Evolutionary conservation across 2,113 vertebrate species (phyloP).

Genomic region (Tringa solitaria): DNA sequence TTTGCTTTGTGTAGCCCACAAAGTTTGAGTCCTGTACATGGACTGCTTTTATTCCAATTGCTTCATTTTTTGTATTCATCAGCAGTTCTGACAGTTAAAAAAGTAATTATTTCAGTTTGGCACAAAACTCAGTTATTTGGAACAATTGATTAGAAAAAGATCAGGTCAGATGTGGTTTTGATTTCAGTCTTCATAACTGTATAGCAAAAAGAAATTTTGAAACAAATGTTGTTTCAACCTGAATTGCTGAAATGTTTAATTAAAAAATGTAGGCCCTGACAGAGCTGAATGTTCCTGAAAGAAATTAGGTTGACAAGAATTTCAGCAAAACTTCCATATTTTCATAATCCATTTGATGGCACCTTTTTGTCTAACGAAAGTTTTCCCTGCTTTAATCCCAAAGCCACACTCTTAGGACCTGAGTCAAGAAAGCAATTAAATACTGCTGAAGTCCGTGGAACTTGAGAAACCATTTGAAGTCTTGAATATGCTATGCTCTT

Average conservation of each 20-base stretch:
- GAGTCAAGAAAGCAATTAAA: slow-evolving; percentile 10
- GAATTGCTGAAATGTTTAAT: slow-evolving; percentile 22
- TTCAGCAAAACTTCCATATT: background rate
- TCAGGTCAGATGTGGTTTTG: background rate
- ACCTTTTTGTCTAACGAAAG: background rate
- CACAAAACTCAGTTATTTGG: background rate
- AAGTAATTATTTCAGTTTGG: background rate
- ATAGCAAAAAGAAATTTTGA: slow-evolving; percentile 18
- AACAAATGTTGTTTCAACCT: background rate
- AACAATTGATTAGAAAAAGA: slow-evolving; percentile 19
- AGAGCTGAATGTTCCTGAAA: background rate
- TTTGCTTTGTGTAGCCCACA: background rate
- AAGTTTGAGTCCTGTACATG: background rate
- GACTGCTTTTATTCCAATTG: background rate
- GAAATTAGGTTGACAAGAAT: slow-evolving; percentile 5
- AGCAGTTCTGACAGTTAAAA: background rate
- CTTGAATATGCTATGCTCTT: background rate
- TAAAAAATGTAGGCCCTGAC: background rate
- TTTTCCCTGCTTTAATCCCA: background rate
- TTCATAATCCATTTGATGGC: background rate
- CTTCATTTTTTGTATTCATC: background rate
- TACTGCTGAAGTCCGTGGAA: background rate
- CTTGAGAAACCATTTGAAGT: background rate
- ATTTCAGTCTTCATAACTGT: background rate
- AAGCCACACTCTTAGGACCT: background rate